These are phyloP conservation scores for Dynastes grantii DNA, from an alignment of 2,888 invertebrate species.

Conservation along the genomic window DNA sequence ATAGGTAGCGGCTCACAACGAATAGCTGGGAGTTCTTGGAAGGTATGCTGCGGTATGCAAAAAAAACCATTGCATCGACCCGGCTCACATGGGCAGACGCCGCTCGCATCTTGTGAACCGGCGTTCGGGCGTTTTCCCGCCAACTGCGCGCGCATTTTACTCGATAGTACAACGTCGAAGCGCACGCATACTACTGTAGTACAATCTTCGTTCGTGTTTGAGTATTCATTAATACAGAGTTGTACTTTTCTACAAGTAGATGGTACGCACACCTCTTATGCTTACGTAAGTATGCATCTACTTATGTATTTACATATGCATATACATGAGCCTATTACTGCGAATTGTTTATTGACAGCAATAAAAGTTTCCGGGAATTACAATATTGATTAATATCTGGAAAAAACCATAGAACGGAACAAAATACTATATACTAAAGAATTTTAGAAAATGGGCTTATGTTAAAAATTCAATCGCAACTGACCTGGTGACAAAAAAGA, in stretches of 20 bases:
- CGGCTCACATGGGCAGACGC: conserved; percentile 40
- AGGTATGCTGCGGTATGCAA: conserved; percentile 47
- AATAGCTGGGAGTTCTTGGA: conserved; percentile 42
- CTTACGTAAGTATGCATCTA: too few species aligned
- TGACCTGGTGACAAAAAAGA: too few species aligned
- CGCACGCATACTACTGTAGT: conserved; percentile 41
- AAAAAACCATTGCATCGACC: conserved; percentile 31
- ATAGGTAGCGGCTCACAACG: conserved; percentile 24
- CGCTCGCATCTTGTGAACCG: conserved; percentile 31
- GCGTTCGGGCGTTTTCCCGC: conserved; percentile 45
- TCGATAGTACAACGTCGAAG: conserved; percentile 26
- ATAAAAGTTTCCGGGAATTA: neutral
- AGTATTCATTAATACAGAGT: conserved; percentile 6
- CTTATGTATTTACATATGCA: too few species aligned
- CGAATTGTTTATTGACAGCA: neutral
- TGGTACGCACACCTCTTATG: neutral
- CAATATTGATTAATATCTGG: neutral
- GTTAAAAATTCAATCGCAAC: too few species aligned
- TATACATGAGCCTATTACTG: neutral
- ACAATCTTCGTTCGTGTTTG: conserved; percentile 10
- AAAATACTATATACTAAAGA: too few species aligned
- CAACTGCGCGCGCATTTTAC: conserved; percentile 49
- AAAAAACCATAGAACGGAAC: too few species aligned
- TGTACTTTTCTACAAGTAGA: conserved; percentile 8
- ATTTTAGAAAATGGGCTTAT: too few species aligned